Evolutionary conservation across 2,113 vertebrate species (phyloP), one percentile per base, ranked within the genome.

Genomic region (Platysteira castanea): DNA sequence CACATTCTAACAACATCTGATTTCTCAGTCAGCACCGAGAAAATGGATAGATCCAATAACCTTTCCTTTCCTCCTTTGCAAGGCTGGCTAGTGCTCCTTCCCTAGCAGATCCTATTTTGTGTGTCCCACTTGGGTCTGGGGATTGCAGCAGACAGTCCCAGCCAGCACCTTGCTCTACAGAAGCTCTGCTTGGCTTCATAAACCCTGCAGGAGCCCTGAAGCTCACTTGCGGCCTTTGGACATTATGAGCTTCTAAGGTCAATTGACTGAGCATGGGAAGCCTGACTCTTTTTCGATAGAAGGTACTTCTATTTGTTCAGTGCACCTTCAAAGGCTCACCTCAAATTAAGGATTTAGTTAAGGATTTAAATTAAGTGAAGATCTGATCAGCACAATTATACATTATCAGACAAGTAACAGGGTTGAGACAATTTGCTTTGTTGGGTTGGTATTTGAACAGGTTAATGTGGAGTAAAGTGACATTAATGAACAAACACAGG

Each of bases 1-100:
- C 61, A 88, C 63, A 77, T 94, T 96, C 97, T 90, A 97, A 93
- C 26, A 30, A 73, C 24, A 44, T 94, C 82, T 95, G 87, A 96
- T 69, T 89, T 93, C 93, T 96, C 27, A 33, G 59, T 90, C 13
- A 11, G 54, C 61, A 70, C 63, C 0, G 19, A 89, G 81, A 93
- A 94, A 94, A 82, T 23, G 18, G 89, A 95, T 35, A 68, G 50
- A 91, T 77, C 46, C 22, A 71, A 46, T 89, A 84, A 71, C 35
- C 47, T 67, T 95, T 81, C 49, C 53, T 93, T 96, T 57, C 54
- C 77, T 91, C 61, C 50, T 26, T 28, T 31, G 41, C 28, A 60
- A 83, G 87, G 80, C 74, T 50, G n/a, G 27, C 35, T 71, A 37
- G 44, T 84, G 52, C 53, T 96, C 68, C 28, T 64, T 92, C 50